Percentiles rank a stretch among this genome's conserved stretches.
Evolutionary conservation across 2,797 vertebrate genomes (phyloP).

Genomic region (Diglossa cyanea): DNA sequence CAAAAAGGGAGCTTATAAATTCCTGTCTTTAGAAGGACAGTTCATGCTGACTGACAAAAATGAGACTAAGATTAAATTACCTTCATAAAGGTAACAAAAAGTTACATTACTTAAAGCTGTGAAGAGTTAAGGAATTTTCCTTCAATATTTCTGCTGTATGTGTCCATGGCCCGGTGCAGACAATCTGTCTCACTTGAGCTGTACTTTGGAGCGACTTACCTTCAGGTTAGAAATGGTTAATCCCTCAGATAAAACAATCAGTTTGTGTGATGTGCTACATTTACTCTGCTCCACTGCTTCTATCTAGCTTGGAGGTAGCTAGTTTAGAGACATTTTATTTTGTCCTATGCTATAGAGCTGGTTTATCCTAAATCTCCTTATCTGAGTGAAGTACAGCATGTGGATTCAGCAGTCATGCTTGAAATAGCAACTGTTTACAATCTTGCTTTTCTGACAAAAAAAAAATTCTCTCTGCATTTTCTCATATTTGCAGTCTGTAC

Average conservation of each 20-base stretch:
- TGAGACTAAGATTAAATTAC: background rate
- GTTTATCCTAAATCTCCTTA: background rate
- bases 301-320: background rate
- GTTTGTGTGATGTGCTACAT: background rate
- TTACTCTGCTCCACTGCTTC: background rate
- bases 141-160: background rate
- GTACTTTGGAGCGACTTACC: background rate
- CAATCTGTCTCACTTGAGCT: background rate
- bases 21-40: background rate
- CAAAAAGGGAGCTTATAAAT: background rate
- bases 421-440: background rate
- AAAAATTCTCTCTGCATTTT: background rate
- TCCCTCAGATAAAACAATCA: background rate
- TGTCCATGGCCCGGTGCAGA: background rate
- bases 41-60: background rate
- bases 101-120: background rate
- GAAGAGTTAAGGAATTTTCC: background rate
- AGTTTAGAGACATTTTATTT: background rate
- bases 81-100: background rate
- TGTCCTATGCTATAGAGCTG: background rate
- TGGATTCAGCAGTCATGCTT: background rate
- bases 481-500: background rate
- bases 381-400: background rate
- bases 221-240: background rate
- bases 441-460: background rate